Percentiles rank a stretch among this genome's conserved stretches.
Conservation (phyloP, 64 coral and sea anemone genomes). For the Astreopora myriophthalma region DNA sequence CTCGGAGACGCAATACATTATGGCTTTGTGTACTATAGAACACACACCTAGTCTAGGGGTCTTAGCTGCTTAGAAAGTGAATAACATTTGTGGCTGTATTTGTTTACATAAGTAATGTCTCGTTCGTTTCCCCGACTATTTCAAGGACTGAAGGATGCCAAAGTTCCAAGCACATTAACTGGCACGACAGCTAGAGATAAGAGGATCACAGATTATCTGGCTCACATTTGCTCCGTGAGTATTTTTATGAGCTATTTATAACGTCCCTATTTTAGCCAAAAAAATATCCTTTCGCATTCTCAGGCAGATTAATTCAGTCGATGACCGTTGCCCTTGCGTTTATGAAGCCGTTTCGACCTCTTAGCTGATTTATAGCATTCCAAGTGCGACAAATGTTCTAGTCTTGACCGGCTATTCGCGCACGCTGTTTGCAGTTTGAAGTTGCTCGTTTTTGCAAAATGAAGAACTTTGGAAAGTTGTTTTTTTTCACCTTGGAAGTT, state of each 20-base stretch:
- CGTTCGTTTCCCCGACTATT: not conserved
- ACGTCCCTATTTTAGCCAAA: not conserved
- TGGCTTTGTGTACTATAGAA: too few relatives aligned
- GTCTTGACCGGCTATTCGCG: not conserved
- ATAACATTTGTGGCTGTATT: not conserved
- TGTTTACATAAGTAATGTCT: not conserved
- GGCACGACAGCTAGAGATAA: not conserved
- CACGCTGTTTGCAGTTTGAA: not conserved
- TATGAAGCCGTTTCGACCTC: not conserved
- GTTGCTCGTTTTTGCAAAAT: not conserved
- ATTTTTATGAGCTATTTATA: not conserved
- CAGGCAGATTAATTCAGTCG: not conserved
- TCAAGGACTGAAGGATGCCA: not conserved
- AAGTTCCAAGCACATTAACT: too few relatives aligned
- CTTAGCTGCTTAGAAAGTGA: too few relatives aligned
- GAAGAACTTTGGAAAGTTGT: not conserved
- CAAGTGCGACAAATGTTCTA: not conserved
- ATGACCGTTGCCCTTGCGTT: not conserved
- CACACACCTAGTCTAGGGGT: not conserved
- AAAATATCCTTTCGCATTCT: not conserved
- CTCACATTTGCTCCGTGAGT: not conserved
- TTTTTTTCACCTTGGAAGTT: not conserved
- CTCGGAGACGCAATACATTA: not conserved
- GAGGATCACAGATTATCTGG: not conserved
- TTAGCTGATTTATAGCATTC: not conserved